Evolutionary conservation across 2,797 vertebrate species (phyloP), one percentile per base, ranked within the genome.

Genomic region (Ammospiza maritima): DNA sequence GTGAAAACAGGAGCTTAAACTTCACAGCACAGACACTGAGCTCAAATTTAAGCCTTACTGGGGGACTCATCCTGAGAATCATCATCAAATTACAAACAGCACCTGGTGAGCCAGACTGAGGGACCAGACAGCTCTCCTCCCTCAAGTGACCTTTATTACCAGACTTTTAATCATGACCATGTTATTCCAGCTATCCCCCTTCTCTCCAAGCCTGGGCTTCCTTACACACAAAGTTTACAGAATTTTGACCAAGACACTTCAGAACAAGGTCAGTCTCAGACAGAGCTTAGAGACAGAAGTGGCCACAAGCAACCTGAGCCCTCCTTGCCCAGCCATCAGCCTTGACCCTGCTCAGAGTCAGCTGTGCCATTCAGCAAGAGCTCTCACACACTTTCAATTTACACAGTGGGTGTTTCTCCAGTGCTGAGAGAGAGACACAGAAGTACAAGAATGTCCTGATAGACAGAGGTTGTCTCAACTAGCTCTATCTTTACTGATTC

Each of bases 371-470:
- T 19, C 69, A 86, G 13, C 25, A 67, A 40, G 50, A 74, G 29
- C 16, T 44, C 38, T 74, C 61, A 27, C 4, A 1, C 4, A 34
- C 6, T 13, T 32, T 4, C 7, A 32, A 5, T 27, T 67, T 51
- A 50, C 69, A 57, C 6, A 34, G 14, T 2, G 38, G 8, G 2
- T 30, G 10, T 36, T 89, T 64, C 64, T 81, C 22, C 51, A 44
- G 2, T 2, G 17, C 8, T 19, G 27, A 23, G 14, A 51, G 18
- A 73, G 2, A 66, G 53, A 42, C 1, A 16, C 0, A 25, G 7
- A 79, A 30, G 8, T 19, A 77, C 3, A 65, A 44, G 4, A 67
- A 32, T 27, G 13, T 14, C 18, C 42, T 9, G 18, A 22, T 0
- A 42, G 11, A 38, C 23, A 58, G 19, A 29, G 11, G 11, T n/a